Conservation (phyloP, 1,140 invertebrate genomes). For the Tetragonula clypearis region DNA sequence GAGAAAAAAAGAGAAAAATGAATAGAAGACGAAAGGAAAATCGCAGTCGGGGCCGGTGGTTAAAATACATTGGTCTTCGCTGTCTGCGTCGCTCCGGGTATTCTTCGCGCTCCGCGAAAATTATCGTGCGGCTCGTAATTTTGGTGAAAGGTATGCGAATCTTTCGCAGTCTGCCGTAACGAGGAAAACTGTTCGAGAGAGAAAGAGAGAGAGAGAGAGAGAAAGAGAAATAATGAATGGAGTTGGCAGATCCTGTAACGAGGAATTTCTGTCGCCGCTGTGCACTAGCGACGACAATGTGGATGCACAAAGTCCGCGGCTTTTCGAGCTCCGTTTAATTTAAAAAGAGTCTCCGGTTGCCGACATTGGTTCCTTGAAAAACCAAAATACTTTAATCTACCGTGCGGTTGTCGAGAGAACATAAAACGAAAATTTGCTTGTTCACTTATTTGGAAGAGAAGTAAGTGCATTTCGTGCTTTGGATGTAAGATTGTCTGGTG, state of each 20-base stretch:
- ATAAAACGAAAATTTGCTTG: not conserved
- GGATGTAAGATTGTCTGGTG: not conserved
- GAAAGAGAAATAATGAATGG: constrained; percentile 9
- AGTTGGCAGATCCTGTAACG: constrained; percentile 44
- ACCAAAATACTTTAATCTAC: not conserved
- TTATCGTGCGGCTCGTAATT: constrained; percentile 58
- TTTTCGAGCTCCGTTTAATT: not conserved
- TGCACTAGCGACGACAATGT: not conserved
- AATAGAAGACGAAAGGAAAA: constrained; percentile 8
- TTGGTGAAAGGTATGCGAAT: constrained; percentile 37
- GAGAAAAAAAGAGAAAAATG: constrained; percentile 48
- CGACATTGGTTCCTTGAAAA: not conserved
- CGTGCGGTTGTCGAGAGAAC: not conserved
- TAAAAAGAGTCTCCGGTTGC: not conserved
- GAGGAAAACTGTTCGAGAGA: not conserved
- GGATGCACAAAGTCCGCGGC: not conserved
- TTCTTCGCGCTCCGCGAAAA: constrained; percentile 57
- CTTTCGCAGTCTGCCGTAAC: constrained; percentile 9
- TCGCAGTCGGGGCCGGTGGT: constrained; percentile 29
- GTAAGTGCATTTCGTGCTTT: not conserved
- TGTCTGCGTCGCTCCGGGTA: constrained; percentile 16
- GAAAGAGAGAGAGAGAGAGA: not conserved
- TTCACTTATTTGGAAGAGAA: too few relatives aligned
- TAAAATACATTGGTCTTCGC: constrained; percentile 60
- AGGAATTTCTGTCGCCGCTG: constrained; percentile 53